These are phyloP conservation scores for Hippolais icterina DNA, from an alignment of 2,113 vertebrate genomes.

Conservation along the genomic window DNA sequence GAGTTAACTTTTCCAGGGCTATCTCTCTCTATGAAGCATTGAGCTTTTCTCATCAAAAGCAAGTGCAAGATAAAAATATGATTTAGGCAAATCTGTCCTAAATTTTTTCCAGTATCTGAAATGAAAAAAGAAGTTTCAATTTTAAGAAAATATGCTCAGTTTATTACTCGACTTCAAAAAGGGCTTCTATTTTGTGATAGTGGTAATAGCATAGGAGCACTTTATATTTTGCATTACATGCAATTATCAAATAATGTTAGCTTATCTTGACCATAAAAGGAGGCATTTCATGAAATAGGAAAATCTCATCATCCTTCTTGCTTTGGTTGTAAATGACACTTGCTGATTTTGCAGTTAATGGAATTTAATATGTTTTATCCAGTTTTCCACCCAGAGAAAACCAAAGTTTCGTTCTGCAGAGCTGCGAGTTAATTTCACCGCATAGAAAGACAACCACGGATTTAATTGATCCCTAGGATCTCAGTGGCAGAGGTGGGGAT, in stretches of 20 bases:
- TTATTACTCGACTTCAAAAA: not conserved
- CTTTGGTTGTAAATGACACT: not conserved
- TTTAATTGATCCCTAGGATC: not conserved
- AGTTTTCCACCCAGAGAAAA: not conserved
- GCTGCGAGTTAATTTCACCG: not conserved
- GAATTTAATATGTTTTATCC: not conserved
- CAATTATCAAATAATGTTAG: not conserved
- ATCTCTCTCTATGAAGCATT: not conserved
- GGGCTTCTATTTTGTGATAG: not conserved
- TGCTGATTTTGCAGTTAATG: not conserved
- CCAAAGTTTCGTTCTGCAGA: not conserved
- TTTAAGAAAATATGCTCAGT: not conserved
- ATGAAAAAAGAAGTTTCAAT: not conserved
- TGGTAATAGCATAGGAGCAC: not conserved
- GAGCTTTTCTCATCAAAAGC: not conserved
- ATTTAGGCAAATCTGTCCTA: not conserved
- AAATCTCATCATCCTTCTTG: not conserved
- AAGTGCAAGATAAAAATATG: not conserved
- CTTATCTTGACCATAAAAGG: not conserved
- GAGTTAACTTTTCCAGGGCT: not conserved
- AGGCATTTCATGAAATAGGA: not conserved
- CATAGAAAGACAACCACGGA: not conserved
- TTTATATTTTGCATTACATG: not conserved
- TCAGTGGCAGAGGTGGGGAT: not conserved
- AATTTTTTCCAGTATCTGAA: not conserved